Percentiles rank a stretch among this genome's conserved stretches.
These are phyloP conservation scores for Melanostoma mellinum DNA, from an alignment of 2,888 invertebrate species.

Conservation along the genomic window DNA sequence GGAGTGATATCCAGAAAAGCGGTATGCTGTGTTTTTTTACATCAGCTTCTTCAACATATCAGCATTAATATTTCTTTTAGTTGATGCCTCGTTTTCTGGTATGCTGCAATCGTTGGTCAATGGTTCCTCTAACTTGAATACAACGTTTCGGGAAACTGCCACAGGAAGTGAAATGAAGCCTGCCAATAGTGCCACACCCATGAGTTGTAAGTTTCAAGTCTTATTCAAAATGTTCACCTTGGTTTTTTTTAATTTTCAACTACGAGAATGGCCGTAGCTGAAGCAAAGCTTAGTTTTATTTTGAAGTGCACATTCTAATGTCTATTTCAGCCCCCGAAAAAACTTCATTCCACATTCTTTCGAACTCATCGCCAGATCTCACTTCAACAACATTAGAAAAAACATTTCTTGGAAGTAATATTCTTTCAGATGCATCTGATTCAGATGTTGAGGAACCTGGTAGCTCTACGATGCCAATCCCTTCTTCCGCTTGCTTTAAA, in stretches of 20 bases:
- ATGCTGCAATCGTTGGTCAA: conserved; percentile 69
- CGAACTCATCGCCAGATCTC: conserved; percentile 83
- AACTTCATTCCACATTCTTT: conserved; percentile 79
- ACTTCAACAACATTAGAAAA: conserved; percentile 62
- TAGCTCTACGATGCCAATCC: conserved; percentile 34
- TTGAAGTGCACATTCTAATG: background rate
- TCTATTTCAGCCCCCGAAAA: conserved; percentile 68
- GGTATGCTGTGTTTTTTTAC: conserved; percentile 29
- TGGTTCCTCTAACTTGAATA: conserved; percentile 55
- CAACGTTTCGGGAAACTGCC: conserved; percentile 40
- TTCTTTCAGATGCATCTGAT: conserved; percentile 85
- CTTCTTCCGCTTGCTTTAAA: conserved; percentile 39
- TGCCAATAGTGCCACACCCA: conserved; percentile 48
- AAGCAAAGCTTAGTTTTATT: background rate
- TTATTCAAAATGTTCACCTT: background rate
- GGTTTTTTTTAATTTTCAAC: background rate
- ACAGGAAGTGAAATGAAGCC: conserved; percentile 34
- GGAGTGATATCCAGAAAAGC: conserved; percentile 65
- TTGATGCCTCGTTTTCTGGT: conserved; percentile 73
- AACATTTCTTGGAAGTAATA: conserved; percentile 75
- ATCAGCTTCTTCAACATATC: background rate
- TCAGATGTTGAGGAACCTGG: conserved; percentile 92
- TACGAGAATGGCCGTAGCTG: too few relatives aligned
- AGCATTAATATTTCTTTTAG: conserved; percentile 18
- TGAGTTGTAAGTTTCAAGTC: conserved; percentile 49